A percentile compares a stretch with the other conserved stretches of the same genome.
phyloP scores from a whole-genome alignment of 2,113 vertebrate genomes.

The Ceyx cyanopectus region DNA sequence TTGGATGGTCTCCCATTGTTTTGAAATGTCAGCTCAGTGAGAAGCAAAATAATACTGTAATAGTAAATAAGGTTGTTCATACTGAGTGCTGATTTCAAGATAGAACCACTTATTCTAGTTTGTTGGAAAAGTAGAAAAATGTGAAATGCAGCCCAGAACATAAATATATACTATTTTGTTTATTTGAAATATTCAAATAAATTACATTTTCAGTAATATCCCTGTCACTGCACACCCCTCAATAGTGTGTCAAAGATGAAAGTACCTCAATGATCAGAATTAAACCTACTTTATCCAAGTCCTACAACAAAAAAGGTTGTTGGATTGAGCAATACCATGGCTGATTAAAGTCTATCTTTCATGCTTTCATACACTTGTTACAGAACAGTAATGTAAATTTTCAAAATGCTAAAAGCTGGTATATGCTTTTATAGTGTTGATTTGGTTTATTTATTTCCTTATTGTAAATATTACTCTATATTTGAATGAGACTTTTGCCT shows the following conservation, averaged over 20 bases:
- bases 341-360: background rate
- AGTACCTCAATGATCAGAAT: background rate
- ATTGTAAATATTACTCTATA: background rate
- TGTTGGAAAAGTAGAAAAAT: background rate
- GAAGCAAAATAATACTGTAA: background rate
- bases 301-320: background rate
- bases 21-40: background rate
- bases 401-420: background rate
- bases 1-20: background rate
- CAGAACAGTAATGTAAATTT: background rate
- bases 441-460: background rate
- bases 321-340: background rate
- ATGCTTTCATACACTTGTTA: background rate
- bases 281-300: background rate
- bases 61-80: background rate
- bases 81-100: background rate
- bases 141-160: background rate
- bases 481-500: background rate
- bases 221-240: background rate
- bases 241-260: background rate
- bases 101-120: background rate
- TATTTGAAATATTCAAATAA: background rate
- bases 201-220: background rate
- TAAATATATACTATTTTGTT: background rate
- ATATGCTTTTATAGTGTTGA: background rate